Conservation (phyloP, 2,888 invertebrate genomes). For the Drosophila pegasa region DNA sequence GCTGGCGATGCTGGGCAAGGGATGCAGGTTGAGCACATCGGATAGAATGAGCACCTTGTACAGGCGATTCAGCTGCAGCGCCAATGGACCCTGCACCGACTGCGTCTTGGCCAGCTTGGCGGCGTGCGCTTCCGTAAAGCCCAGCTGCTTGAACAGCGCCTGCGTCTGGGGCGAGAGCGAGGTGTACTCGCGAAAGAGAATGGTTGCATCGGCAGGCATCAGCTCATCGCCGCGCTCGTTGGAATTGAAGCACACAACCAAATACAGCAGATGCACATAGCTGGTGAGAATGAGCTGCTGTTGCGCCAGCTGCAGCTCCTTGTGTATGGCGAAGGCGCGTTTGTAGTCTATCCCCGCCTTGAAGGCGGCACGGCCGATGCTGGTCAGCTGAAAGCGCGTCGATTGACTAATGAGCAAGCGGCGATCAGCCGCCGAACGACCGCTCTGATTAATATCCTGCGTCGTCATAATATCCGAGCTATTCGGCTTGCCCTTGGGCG, state of each 20-base stretch:
- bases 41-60: slow-evolving; percentile 94
- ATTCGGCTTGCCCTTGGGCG: slow-evolving; percentile 45
- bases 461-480: slow-evolving; percentile 78
- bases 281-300: slow-evolving; percentile 91
- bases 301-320: slow-evolving; percentile 90
- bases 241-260: slow-evolving; percentile 86
- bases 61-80: slow-evolving; percentile 88
- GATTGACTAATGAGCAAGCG: slow-evolving; percentile 83
- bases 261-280: slow-evolving; percentile 93
- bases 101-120: slow-evolving; percentile 89
- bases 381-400: slow-evolving; percentile 87
- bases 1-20: slow-evolving; percentile 89
- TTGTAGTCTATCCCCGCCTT: slow-evolving; percentile 93
- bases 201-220: slow-evolving; percentile 86
- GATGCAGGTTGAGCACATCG: slow-evolving; percentile 90
- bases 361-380: slow-evolving; percentile 92
- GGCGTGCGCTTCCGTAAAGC: slow-evolving; percentile 91
- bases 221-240: slow-evolving; percentile 87
- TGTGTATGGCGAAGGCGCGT: slow-evolving; percentile 89
- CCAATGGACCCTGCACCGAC: slow-evolving; percentile 86
- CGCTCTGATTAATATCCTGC: slow-evolving; percentile 73
- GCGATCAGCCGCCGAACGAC: slow-evolving; percentile 50
- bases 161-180: slow-evolving; percentile 88
- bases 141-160: slow-evolving; percentile 90
- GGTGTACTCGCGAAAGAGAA: slow-evolving; percentile 86